These are phyloP conservation scores for Aphaenogaster rudis DNA, from an alignment of 1,140 invertebrate genomes.

Conservation along the genomic window DNA sequence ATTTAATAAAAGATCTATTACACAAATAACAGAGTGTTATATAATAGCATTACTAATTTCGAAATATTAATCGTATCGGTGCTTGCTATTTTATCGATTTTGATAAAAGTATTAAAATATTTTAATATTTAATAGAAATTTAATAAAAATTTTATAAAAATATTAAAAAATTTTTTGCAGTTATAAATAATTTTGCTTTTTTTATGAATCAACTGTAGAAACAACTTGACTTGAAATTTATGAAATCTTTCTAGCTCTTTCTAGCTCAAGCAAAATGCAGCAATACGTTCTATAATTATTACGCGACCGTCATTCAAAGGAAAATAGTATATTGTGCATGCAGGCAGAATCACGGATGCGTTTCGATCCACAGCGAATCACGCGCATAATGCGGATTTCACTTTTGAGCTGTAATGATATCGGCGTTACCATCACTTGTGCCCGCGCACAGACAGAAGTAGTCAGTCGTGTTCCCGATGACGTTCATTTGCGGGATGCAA, in stretches of 20 bases:
- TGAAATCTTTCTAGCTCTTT: not conserved
- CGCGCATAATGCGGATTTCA: not conserved
- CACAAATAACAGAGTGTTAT: constrained; percentile 25
- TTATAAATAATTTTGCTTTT: not conserved
- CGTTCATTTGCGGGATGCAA: constrained; percentile 19
- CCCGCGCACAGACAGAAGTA: not conserved
- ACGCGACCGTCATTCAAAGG: not conserved
- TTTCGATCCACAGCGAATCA: not conserved
- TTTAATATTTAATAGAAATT: not conserved
- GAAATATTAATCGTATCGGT: not conserved
- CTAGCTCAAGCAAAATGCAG: not conserved
- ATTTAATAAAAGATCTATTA: constrained; percentile 52
- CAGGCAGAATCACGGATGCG: not conserved
- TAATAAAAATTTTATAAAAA: not conserved
- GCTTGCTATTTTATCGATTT: not conserved
- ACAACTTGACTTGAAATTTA: not conserved
- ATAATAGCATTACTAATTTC: not conserved
- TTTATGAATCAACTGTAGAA: not conserved
- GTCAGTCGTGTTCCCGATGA: constrained; percentile 25
- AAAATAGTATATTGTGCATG: not conserved
- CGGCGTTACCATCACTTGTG: not conserved
- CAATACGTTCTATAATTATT: not conserved
- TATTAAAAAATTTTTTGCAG: not conserved
- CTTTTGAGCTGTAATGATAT: constrained; percentile 10
- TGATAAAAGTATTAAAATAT: not conserved